A percentile compares a stretch with the other conserved stretches of the same genome.
These are phyloP conservation scores for Hemitrygon akajei DNA, from an alignment of 2,797 vertebrate genomes.

Conservation along the genomic window DNA sequence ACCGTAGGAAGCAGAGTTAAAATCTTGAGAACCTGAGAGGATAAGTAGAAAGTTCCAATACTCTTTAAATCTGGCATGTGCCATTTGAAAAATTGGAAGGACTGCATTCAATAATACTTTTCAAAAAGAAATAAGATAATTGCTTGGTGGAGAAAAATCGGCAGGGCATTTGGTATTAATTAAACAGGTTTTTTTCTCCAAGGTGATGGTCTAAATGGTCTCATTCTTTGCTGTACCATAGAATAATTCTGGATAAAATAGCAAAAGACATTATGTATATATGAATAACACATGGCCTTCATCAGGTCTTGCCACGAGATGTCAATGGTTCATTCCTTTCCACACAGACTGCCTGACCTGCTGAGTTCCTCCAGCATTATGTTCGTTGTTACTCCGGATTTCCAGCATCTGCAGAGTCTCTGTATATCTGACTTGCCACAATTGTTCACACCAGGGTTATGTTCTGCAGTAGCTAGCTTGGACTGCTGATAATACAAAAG, in stretches of 20 bases:
- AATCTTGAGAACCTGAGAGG: no score
- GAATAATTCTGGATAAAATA: neutral
- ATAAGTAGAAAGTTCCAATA: no score
- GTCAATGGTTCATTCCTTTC: no score
- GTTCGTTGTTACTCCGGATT: no score
- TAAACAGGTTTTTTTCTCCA: neutral
- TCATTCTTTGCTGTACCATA: neutral
- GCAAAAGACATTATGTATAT: neutral
- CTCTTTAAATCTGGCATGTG: neutral
- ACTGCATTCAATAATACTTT: neutral
- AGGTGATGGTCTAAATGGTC: neutral
- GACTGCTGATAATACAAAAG: neutral
- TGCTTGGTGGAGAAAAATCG: neutral
- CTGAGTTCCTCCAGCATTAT: no score
- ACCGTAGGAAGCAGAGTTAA: no score
- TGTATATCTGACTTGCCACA: neutral
- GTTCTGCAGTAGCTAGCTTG: neutral
- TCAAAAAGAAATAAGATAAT: neutral
- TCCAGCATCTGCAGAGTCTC: no score
- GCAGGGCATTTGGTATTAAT: neutral
- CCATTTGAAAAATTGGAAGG: neutral
- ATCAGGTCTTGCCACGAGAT: no score
- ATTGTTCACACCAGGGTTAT: neutral
- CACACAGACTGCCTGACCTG: no score
- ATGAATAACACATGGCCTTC: no score